Conservation (phyloP, 2,113 vertebrate species). For the Actinemys pallida region DNA sequence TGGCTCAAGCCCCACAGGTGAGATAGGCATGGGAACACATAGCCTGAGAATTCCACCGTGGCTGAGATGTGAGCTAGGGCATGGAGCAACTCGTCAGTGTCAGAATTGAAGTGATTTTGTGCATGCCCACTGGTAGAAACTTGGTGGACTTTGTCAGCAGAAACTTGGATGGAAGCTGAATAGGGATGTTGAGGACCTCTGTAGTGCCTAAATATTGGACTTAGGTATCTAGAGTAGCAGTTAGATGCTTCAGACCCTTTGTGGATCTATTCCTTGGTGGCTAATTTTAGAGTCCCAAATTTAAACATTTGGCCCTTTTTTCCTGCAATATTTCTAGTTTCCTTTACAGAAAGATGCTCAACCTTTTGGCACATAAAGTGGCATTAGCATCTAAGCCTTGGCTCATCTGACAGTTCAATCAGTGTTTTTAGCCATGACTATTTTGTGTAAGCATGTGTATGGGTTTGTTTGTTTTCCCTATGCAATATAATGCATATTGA, state of each 20-base stretch:
- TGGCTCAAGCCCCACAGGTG: neutral
- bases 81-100: neutral
- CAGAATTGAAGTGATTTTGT: neutral
- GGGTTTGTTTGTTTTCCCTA: neutral
- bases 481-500: fast-evolving
- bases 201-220: neutral
- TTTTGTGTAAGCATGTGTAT: fast-evolving
- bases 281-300: neutral
- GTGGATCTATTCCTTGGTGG: neutral
- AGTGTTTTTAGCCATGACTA: neutral
- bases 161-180: neutral
- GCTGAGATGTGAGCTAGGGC: too few relatives aligned
- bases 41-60: neutral
- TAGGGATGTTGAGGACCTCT: neutral
- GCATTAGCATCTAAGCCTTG: neutral
- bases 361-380: neutral
- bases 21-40: neutral
- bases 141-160: neutral
- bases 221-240: neutral
- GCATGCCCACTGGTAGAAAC: neutral
- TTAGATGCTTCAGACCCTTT: neutral
- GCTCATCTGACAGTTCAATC: neutral
- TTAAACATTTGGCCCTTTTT: neutral
- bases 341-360: neutral
- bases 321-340: neutral